Conservation (phyloP, 2,888 invertebrate species). For the Pterostichus niger region DNA sequence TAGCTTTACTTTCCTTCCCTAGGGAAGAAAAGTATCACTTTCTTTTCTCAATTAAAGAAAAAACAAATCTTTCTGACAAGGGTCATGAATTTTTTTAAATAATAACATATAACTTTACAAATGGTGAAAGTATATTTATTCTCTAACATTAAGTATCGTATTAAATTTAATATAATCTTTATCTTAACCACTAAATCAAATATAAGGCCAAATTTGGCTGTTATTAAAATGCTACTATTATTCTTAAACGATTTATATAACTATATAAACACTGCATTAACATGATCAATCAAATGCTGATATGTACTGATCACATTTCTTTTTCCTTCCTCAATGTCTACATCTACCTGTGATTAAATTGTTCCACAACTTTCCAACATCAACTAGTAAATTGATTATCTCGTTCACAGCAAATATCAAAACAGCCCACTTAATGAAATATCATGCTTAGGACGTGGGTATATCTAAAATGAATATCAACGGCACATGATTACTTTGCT, state of each 20-base stretch:
- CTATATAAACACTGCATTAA: neutral
- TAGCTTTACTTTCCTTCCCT: no score
- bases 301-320: constrained; percentile 13
- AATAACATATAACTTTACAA: neutral
- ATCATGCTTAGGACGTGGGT: constrained; percentile 11
- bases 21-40: no score
- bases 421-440: constrained; percentile 38
- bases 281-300: neutral
- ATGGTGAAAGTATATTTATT: constrained; percentile 24
- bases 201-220: neutral
- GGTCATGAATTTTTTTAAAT: no score
- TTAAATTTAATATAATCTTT: constrained; percentile 28
- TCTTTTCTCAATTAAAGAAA: no score
- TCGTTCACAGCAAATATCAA: constrained; percentile 50
- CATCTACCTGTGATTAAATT: constrained; percentile 13
- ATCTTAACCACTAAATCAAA: neutral
- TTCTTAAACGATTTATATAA: constrained; percentile 1
- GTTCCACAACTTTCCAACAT: constrained; percentile 25
- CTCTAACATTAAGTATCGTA: constrained; percentile 18
- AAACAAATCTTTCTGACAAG: no score
- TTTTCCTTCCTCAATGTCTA: neutral
- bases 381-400: constrained; percentile 47
- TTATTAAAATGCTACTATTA: constrained; percentile 5
- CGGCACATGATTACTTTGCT: neutral
- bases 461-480: constrained; percentile 41